Percentiles rank a stretch among this genome's conserved stretches.
Evolutionary conservation across 2,113 vertebrate species (phyloP).

Genomic region (Cichladusa arquata): DNA sequence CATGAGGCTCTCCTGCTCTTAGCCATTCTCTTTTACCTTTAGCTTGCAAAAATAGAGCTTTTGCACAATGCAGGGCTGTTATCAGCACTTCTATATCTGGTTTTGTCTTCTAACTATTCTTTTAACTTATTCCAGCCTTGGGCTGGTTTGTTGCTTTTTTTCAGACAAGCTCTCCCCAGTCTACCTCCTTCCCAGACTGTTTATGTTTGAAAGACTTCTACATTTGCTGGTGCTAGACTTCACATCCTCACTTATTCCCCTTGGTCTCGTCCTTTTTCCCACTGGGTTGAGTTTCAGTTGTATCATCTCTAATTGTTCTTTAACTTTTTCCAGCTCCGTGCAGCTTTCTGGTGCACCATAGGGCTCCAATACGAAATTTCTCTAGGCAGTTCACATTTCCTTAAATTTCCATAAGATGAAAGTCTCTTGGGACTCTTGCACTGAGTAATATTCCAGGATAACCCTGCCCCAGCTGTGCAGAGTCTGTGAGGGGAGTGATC

Average conservation of each 20-base stretch:
- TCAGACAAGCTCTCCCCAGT: not conserved
- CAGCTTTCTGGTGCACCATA: conserved; percentile 1
- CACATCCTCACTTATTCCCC: conserved; percentile 33
- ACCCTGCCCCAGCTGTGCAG: not conserved
- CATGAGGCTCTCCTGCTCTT: not conserved
- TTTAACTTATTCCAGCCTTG: not conserved
- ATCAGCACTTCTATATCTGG: not conserved
- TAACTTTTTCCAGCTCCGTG: conserved; percentile 12
- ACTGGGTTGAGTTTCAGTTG: conserved; percentile 26
- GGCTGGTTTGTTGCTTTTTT: not conserved
- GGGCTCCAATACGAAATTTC: conserved; percentile 3
- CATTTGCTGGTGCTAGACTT: conserved; percentile 38
- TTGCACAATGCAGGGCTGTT: not conserved
- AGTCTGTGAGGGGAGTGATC: not conserved
- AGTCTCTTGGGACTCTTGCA: not conserved
- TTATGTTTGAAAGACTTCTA: conserved; percentile 19
- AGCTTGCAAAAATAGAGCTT: not conserved
- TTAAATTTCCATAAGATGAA: conserved; percentile 4
- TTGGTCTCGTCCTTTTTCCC: not conserved
- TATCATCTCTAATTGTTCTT: conserved; percentile 12
- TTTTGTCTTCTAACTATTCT: not conserved
- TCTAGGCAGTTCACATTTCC: conserved; percentile 21
- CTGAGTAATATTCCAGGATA: not conserved
- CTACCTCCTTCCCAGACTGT: not conserved
- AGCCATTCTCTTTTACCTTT: not conserved